These are phyloP conservation scores for Agrochola lychnidis DNA, from an alignment of 2,888 invertebrate genomes.

Conservation along the genomic window DNA sequence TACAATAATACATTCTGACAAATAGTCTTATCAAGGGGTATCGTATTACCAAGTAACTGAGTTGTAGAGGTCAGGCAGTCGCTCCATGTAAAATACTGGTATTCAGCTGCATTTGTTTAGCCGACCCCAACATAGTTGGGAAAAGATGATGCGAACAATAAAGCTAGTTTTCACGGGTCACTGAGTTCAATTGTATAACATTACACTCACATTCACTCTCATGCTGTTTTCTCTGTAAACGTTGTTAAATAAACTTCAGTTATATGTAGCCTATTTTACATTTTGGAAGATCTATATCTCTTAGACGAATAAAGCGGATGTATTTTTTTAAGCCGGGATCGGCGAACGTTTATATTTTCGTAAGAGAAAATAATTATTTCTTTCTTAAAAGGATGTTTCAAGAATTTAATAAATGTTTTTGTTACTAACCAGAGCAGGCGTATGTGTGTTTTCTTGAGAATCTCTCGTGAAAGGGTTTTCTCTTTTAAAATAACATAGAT, in stretches of 20 bases:
- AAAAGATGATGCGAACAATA: background rate
- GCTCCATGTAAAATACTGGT: no score
- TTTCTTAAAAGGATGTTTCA: background rate
- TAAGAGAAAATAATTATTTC: slow-evolving; percentile 20
- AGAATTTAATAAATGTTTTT: slow-evolving; percentile 8
- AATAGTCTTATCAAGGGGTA: no score
- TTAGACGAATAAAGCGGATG: background rate
- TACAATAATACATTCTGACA: background rate
- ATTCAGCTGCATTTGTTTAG: no score
- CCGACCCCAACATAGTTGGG: no score
- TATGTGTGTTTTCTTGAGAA: background rate
- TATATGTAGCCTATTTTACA: background rate
- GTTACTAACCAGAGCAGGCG: background rate
- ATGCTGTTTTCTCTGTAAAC: slow-evolving; percentile 21
- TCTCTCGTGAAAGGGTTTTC: background rate
- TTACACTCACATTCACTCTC: background rate
- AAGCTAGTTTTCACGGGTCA: slow-evolving; percentile 10
- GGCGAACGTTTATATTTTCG: slow-evolving; percentile 15
- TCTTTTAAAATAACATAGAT: background rate
- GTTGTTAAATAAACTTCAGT: slow-evolving; percentile 9
- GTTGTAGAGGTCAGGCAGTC: no score
- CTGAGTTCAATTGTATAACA: slow-evolving; percentile 20
- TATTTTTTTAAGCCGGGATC: slow-evolving; percentile 25
- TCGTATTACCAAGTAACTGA: no score
- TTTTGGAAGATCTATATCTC: background rate